These are phyloP conservation scores for Pilophorus perplexus DNA, from an alignment of 2,888 invertebrate species.

Conservation along the genomic window DNA sequence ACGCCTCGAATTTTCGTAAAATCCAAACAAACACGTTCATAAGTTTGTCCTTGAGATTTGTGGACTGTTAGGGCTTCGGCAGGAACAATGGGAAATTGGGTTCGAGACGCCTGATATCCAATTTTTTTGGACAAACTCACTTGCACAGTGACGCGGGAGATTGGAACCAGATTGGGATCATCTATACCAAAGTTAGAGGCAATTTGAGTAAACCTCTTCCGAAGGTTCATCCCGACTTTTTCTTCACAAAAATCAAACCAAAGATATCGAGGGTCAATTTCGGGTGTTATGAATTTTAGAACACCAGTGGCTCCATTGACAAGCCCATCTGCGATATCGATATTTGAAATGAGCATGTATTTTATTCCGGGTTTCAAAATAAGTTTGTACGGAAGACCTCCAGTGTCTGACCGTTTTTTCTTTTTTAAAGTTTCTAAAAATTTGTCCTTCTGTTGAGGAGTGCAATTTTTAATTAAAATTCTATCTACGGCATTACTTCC, in stretches of 20 bases:
- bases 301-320: conserved; percentile 48
- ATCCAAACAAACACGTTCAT: conserved; percentile 18
- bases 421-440: conserved; percentile 42
- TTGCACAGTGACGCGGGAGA: conserved; percentile 15
- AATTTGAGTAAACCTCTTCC: background rate
- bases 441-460: background rate
- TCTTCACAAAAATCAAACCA: conserved; percentile 31
- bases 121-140: conserved; percentile 25
- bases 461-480: background rate
- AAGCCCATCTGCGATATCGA: conserved; percentile 47
- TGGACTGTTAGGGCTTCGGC: conserved; percentile 48
- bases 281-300: conserved; percentile 22
- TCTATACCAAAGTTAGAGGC: background rate
- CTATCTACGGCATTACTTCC: background rate
- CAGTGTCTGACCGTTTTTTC: conserved; percentile 45
- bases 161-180: conserved; percentile 10
- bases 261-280: conserved; percentile 11
- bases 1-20: background rate
- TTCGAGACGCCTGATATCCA: conserved; percentile 39
- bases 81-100: conserved; percentile 46
- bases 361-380: conserved; percentile 48
- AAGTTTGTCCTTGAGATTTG: conserved; percentile 47
- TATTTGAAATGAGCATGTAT: conserved; percentile 48
- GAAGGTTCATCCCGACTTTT: conserved; percentile 23
- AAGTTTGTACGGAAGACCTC: conserved; percentile 46